Evolutionary conservation across 1,140 invertebrate genomes (phyloP).

Genomic region (Araneus ventricosus): DNA sequence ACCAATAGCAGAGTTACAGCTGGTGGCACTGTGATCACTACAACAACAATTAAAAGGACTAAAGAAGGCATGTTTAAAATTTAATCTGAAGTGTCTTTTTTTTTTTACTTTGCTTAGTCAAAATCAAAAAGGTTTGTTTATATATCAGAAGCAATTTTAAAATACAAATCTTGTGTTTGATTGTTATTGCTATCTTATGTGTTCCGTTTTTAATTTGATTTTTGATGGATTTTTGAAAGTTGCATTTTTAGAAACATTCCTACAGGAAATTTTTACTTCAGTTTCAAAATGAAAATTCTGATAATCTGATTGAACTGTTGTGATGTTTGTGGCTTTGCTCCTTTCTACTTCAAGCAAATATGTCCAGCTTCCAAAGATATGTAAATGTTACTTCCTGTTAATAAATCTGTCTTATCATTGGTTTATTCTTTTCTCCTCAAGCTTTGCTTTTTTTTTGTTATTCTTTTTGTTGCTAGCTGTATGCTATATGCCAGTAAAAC

Average conservation of each 20-base stretch:
- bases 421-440: neutral
- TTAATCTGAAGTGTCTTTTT: neutral
- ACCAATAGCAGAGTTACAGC: constrained; percentile 79
- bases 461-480: neutral
- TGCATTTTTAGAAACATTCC: neutral
- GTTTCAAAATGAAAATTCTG: neutral
- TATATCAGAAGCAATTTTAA: neutral
- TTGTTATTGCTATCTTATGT: neutral
- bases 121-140: neutral
- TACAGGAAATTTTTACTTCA: neutral
- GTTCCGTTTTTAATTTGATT: neutral
- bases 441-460: neutral
- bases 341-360: neutral
- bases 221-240: neutral
- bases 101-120: neutral
- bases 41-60: constrained; percentile 79
- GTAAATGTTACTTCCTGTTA: neutral
- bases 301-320: neutral
- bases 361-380: neutral
- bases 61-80: constrained; percentile 60
- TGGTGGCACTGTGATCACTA: constrained; percentile 80
- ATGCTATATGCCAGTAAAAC: no score
- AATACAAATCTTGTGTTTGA: neutral
- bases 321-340: neutral
- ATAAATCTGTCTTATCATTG: constrained; percentile 11